Base-by-base conservation (phyloP, 2,113 vertebrate genomes). In the Scomber scombrus region DNA sequence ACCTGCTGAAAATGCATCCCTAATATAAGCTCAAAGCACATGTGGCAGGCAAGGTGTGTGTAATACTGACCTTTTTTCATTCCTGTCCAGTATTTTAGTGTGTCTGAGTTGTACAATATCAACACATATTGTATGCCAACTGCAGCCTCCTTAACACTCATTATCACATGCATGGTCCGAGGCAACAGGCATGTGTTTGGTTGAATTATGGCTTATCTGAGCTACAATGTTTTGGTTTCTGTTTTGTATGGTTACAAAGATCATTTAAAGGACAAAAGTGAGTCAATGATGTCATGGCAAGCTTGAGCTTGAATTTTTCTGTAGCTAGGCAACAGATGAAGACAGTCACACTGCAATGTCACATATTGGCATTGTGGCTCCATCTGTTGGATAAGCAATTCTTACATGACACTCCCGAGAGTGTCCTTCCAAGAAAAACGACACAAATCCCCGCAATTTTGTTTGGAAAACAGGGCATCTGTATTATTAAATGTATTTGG, bases 331-430 rank as follows among this genome's bases (percentile, higher is more conserved):
- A 7, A 71, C 0, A 5, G 10, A 13, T 13, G 1, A 2, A 14
- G 1, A 14, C 13, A 31, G 6, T 8, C 1, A 12, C 16, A 43
- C 2, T 12, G 43, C 23, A 19, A 2, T 7, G 0, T 26, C 31
- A 54, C 23, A 2, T 21, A 47, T 2, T 43, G 4, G n/a, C 5
- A 54, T 47, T 15, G 3, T 60, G 55, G 64, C 57, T 26, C 82
- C 88, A 67, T 70, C 88, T 89, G 76, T 11, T 80, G 85, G 77
- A 52, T 31, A 12, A 23, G 10, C 8, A 40, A 9, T 40, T 2
- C 34, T 9, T 40, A 9, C 34, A 9, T 40, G 9, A 40, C 19
- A 40, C 34, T 40, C 6, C 34, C 6, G 34, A 40, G 34, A 40
- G 7, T 9, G 34, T 40, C 9, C 34, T 40, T 9, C 34, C 34